Conservation (phyloP, 1,140 invertebrate genomes). For the Drosophila lini region DNA sequence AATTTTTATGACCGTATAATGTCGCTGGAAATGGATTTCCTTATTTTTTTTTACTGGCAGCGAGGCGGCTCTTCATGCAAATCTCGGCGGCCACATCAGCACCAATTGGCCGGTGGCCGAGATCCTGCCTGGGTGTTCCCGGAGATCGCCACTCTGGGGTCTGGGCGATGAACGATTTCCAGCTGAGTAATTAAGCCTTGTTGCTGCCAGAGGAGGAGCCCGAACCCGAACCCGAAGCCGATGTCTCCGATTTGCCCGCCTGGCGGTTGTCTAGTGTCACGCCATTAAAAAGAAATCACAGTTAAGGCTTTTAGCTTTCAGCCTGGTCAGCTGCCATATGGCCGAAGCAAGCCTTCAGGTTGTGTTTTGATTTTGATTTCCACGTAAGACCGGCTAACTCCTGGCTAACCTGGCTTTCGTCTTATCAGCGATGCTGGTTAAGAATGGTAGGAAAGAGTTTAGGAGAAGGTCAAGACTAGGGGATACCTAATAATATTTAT, state of each 20-base stretch:
- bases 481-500: not conserved
- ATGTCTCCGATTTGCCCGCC: constrained; percentile 27
- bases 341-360: constrained; percentile 18
- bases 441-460: not conserved
- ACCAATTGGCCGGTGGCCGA: constrained; percentile 32
- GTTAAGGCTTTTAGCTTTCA: constrained; percentile 53
- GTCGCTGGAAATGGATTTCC: constrained; percentile 71
- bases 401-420: constrained; percentile 13
- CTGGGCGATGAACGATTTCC: constrained; percentile 71
- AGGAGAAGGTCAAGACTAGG: not conserved
- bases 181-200: constrained; percentile 81
- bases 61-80: constrained; percentile 58
- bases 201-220: constrained; percentile 28
- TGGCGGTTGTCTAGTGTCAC: constrained; percentile 76
- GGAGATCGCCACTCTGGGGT: constrained; percentile 47
- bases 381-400: constrained; percentile 63
- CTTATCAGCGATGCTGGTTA: constrained; percentile 71
- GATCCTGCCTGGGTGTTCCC: constrained; percentile 74
- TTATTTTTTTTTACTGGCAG: constrained; percentile 55
- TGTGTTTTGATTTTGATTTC: constrained; percentile 63
- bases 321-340: constrained; percentile 68
- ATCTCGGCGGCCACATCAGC: constrained; percentile 61
- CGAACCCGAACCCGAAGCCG: constrained; percentile 8
- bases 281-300: constrained; percentile 82
- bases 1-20: constrained; percentile 78